phyloP scores from a whole-genome alignment of 2,113 vertebrate species.

The Arenaria interpres region DNA sequence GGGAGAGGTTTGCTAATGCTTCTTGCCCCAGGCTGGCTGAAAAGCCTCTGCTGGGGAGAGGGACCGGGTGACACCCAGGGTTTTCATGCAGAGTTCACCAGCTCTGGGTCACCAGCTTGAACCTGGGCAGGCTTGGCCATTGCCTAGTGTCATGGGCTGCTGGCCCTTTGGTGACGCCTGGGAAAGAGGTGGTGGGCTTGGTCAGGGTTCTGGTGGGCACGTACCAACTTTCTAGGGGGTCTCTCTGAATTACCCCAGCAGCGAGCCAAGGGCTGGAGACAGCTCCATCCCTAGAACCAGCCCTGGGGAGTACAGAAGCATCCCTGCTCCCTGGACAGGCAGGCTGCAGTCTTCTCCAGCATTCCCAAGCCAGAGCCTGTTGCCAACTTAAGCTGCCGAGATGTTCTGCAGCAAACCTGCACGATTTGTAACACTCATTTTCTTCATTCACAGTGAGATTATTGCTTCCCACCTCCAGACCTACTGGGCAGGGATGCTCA shows the following conservation, averaged over 20 bases:
- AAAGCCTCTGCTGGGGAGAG: background rate
- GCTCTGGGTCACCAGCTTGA: background rate
- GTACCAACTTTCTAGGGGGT: too few relatives aligned
- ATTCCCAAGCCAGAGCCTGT: background rate
- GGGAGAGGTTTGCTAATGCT: background rate
- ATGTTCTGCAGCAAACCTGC: background rate
- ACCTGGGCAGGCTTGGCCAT: background rate
- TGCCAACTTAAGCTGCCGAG: background rate
- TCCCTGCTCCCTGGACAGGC: background rate
- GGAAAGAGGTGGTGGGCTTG: background rate
- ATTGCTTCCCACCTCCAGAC: background rate
- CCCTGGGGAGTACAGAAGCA: too few relatives aligned
- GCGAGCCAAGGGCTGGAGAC: background rate
- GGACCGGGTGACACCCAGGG: background rate
- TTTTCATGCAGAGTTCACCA: background rate
- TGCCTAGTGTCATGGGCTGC: background rate
- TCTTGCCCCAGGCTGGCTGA: background rate
- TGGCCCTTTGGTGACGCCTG: background rate
- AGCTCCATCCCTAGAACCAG: background rate
- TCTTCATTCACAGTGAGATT: background rate
- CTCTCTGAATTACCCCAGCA: background rate
- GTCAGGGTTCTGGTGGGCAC: background rate
- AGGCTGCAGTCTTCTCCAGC: background rate
- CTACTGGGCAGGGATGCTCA: background rate
- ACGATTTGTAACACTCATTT: accelerated